Conservation (phyloP, 1,140 invertebrate genomes). For the Drosophila mojavensis region DNA sequence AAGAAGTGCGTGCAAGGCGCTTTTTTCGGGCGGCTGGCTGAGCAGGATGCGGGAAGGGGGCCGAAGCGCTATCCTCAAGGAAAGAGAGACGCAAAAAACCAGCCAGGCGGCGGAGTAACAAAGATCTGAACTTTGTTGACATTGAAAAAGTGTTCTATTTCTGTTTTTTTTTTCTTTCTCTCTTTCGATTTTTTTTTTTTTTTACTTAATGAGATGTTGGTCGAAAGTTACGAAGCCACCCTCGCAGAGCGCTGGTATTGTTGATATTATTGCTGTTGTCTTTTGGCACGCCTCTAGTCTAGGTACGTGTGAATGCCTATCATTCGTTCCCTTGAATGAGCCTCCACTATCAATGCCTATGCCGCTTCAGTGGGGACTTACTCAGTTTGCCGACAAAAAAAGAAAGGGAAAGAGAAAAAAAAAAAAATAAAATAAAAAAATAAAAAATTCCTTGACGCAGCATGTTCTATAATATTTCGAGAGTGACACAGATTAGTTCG, state of each 20-base stretch:
- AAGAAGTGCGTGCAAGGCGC: neutral
- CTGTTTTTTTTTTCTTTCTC: no score
- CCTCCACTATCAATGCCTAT: slow-evolving; percentile 23
- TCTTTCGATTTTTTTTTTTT: no score
- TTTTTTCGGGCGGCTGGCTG: no score
- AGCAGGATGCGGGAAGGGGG: no score
- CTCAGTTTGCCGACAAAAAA: slow-evolving; percentile 10
- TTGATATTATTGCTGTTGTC: slow-evolving; percentile 54
- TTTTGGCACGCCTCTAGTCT: slow-evolving; percentile 32
- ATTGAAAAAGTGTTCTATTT: no score
- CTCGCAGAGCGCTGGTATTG: slow-evolving; percentile 35
- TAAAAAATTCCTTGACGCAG: slow-evolving; percentile 64
- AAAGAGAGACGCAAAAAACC: no score
- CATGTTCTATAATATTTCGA: slow-evolving; percentile 67
- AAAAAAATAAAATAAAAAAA: neutral
- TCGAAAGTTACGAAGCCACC: neutral
- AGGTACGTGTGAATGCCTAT: neutral
- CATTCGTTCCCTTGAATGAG: neutral
- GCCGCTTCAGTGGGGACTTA: slow-evolving; percentile 10
- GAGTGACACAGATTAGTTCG: slow-evolving; percentile 58
- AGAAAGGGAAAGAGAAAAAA: neutral
- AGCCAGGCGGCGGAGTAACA: no score
- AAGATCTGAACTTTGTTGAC: no score
- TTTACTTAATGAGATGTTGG: no score
- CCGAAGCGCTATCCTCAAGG: no score